Conservation (phyloP, 2,888 invertebrate genomes). For the Tetropium fuscum region DNA sequence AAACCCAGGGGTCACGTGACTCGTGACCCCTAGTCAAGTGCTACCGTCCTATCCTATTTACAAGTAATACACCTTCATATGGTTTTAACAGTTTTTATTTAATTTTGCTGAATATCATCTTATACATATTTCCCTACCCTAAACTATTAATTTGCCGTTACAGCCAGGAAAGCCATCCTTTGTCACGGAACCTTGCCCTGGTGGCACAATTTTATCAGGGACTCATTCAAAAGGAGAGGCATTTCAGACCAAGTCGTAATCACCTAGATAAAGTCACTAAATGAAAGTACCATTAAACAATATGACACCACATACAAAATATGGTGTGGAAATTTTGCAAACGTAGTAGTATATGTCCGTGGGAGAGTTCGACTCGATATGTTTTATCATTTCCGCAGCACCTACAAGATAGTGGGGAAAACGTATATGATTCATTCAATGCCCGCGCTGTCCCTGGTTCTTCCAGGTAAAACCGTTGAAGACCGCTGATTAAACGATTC, state of each 20-base stretch:
- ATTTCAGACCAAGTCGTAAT: neutral
- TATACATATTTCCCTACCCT: too few relatives aligned
- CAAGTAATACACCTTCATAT: too few relatives aligned
- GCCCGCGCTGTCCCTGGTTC: neutral
- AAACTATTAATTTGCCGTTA: too few relatives aligned
- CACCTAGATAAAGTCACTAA: neutral
- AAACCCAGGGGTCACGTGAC: too few relatives aligned
- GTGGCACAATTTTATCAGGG: conserved; percentile 27
- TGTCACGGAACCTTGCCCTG: conserved; percentile 24
- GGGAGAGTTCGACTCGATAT: neutral
- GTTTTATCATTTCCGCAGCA: neutral
- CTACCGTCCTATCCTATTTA: too few relatives aligned
- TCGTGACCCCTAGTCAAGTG: too few relatives aligned
- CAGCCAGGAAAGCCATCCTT: too few relatives aligned
- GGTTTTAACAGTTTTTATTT: too few relatives aligned
- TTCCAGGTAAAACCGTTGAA: neutral
- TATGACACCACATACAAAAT: neutral
- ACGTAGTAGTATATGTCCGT: neutral
- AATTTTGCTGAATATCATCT: too few relatives aligned
- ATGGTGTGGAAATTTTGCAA: neutral
- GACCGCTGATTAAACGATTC: neutral
- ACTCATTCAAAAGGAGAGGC: conserved; percentile 2
- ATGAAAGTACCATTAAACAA: neutral
- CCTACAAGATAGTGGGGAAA: neutral
- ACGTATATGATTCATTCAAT: neutral